phyloP scores from a whole-genome alignment of 2,888 invertebrate genomes.

The Geophilus truncorum region DNA sequence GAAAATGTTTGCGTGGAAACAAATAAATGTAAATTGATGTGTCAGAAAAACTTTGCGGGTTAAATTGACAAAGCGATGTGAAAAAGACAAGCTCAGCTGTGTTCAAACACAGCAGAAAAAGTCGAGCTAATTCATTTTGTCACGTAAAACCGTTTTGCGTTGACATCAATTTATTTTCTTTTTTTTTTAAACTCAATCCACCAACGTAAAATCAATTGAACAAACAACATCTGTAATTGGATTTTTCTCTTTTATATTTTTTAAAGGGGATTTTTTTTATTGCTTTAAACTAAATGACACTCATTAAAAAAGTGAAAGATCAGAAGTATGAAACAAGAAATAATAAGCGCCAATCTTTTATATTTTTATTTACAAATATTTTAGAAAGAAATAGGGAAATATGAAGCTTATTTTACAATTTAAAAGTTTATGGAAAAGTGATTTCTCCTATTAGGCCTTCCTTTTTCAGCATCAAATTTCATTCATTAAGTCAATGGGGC shows the following conservation, averaged over 20 bases:
- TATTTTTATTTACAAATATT: background rate
- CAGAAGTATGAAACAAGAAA: background rate
- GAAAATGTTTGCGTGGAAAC: background rate
- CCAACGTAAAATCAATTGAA: background rate
- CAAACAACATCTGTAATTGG: background rate
- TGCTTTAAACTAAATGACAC: background rate
- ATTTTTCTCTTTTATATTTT: background rate
- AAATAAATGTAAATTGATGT: background rate
- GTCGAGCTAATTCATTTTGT: background rate
- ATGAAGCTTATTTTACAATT: background rate
- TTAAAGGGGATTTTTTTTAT: background rate
- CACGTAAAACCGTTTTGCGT: conserved; percentile 1
- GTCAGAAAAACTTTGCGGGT: background rate
- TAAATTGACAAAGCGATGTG: conserved; percentile 1
- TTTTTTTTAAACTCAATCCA: background rate
- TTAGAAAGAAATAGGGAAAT: background rate
- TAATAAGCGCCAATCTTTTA: background rate
- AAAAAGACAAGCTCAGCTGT: background rate
- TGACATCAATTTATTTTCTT: conserved; percentile 18
- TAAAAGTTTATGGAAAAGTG: conserved; percentile 3
- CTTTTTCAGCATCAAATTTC: conserved; percentile 2
- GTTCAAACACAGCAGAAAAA: background rate
- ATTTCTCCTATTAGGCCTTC: background rate
- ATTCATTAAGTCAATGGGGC: conserved; percentile 15
- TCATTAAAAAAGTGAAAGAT: background rate